A percentile compares a stretch with the other conserved stretches of the same genome.
Evolutionary conservation across 2,888 invertebrate genomes (phyloP).

Genomic region (Lasioglossum pauxillum): DNA sequence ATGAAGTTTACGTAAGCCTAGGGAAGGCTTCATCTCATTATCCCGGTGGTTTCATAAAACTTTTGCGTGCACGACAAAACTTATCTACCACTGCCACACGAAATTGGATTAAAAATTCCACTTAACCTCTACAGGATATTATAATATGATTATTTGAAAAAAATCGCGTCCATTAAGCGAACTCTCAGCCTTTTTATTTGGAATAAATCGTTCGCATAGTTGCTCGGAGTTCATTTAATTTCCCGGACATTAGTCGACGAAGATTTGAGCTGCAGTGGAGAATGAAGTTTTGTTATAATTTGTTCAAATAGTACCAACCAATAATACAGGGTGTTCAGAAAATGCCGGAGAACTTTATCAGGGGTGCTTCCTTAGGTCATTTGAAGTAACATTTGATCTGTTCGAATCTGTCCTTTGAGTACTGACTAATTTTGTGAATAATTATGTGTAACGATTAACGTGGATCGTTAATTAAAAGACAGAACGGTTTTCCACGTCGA

Average conservation of each 20-base stretch:
- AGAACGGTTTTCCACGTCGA: background rate
- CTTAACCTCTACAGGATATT: background rate
- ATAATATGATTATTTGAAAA: background rate
- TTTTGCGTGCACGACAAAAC: conserved; percentile 41
- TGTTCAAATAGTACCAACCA: background rate
- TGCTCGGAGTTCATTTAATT: background rate
- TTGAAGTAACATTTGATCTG: too few species aligned
- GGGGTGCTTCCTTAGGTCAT: too few species aligned
- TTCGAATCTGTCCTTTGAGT: background rate
- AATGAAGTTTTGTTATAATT: background rate
- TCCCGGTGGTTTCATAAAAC: conserved; percentile 44
- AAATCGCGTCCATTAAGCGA: background rate
- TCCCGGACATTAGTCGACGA: background rate
- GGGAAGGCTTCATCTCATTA: conserved; percentile 57
- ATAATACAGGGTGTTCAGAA: too few species aligned
- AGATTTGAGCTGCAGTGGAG: too few species aligned
- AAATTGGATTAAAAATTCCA: conserved; percentile 47
- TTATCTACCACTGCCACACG: background rate
- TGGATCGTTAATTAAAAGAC: background rate
- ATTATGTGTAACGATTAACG: background rate
- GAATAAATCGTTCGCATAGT: background rate
- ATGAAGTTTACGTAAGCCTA: conserved; percentile 57
- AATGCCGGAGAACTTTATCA: too few species aligned
- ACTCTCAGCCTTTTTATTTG: background rate
- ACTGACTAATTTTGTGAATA: background rate